Evolutionary conservation across 53 echinoderm and acorn worm genomes (phyloP).

Genomic region (Crossaster papposus): DNA sequence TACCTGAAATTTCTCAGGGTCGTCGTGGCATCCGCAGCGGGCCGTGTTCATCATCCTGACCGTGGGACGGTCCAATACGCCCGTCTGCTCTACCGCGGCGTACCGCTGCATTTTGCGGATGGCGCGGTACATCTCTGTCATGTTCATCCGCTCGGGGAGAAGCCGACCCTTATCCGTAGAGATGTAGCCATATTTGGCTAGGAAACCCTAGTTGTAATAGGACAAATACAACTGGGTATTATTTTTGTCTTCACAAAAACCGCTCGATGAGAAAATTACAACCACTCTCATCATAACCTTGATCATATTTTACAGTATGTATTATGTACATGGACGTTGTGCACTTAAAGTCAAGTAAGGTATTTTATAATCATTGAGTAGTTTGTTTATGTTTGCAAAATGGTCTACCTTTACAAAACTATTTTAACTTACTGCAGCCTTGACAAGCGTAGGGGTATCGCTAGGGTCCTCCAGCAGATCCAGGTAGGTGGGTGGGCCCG

Average conservation of each 20-base stretch:
- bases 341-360: no score
- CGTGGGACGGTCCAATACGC: slow-evolving; percentile 69
- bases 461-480: slow-evolving; percentile 12
- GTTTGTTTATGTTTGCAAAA: no score
- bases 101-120: slow-evolving; percentile 71
- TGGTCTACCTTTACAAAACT: no score
- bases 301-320: no score
- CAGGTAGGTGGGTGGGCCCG: slow-evolving; percentile 4
- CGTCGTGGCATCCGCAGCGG: slow-evolving; percentile 74
- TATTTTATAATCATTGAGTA: no score
- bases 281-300: no score
- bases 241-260: no score
- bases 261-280: no score
- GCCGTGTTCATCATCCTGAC: slow-evolving; percentile 61
- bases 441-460: slow-evolving; percentile 34
- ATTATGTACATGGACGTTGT: no score
- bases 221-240: background rate
- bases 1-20: slow-evolving; percentile 26
- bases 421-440: slow-evolving; percentile 39
- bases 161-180: slow-evolving; percentile 35
- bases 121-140: slow-evolving; percentile 30
- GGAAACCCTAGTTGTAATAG: slow-evolving; percentile 21
- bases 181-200: slow-evolving; percentile 40
- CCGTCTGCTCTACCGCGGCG: slow-evolving; percentile 71
- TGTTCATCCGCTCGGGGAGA: slow-evolving; percentile 40